phyloP scores from a whole-genome alignment of 2,113 vertebrate genomes.

The Glareola pratincola region DNA sequence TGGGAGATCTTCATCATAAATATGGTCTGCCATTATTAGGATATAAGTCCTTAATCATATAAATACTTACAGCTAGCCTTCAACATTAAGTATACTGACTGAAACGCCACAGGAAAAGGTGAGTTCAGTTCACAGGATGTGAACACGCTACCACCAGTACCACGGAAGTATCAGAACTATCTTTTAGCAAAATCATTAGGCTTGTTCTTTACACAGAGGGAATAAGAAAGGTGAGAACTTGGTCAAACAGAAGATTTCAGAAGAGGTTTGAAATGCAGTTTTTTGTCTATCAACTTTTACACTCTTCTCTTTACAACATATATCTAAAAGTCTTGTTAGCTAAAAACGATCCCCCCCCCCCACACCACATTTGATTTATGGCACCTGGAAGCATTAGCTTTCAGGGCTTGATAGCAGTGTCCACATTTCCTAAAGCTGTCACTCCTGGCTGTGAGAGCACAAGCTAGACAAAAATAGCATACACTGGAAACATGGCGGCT shows the following conservation, averaged over 20 bases:
- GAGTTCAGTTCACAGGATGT: not conserved
- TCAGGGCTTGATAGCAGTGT: not conserved
- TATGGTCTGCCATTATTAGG: not conserved
- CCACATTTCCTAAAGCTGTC: slow-evolving; percentile 52
- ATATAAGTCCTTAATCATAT: fast-evolving
- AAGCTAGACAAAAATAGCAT: slow-evolving; percentile 64
- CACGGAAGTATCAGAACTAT: not conserved
- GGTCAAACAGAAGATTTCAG: not conserved
- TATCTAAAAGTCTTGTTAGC: not conserved
- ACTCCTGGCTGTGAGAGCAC: slow-evolving; percentile 5
- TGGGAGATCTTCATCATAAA: not conserved
- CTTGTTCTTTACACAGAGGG: not conserved
- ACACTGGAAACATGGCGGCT: slow-evolving; percentile 48
- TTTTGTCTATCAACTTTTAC: not conserved
- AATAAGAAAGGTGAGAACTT: not conserved
- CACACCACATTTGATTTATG: not conserved
- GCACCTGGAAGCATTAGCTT: slow-evolving; percentile 6
- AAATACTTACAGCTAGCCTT: not conserved
- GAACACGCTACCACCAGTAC: not conserved
- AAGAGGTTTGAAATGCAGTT: not conserved
- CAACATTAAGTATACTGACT: not conserved
- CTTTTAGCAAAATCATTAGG: not conserved
- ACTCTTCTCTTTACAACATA: not conserved
- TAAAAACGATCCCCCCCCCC: not conserved
- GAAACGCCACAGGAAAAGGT: not conserved